These are phyloP conservation scores for Melanotaenia trifasciata DNA, from an alignment of 2,797 vertebrate species.

Conservation along the genomic window DNA sequence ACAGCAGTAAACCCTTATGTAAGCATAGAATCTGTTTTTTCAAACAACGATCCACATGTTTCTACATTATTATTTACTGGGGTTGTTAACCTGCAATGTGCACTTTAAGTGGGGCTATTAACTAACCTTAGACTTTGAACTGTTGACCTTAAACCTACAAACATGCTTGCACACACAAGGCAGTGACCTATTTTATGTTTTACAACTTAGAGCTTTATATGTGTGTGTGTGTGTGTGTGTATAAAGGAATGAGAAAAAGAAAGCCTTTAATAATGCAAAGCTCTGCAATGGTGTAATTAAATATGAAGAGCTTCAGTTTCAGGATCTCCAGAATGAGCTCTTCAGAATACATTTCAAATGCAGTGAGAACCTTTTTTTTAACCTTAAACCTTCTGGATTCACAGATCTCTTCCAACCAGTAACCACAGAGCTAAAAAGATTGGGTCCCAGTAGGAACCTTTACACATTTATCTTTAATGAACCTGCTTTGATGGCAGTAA, in stretches of 20 bases:
- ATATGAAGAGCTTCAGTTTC: too few species aligned
- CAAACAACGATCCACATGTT: background rate
- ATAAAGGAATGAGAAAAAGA: too few species aligned
- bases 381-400: too few species aligned
- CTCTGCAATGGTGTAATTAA: too few species aligned
- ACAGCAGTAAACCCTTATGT: background rate
- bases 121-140: conserved; percentile 1
- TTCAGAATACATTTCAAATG: too few species aligned
- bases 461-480: background rate
- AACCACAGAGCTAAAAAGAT: background rate
- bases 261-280: too few species aligned
- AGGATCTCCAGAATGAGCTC: too few species aligned
- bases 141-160: conserved; percentile 11
- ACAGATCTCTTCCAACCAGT: background rate
- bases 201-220: background rate
- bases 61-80: background rate
- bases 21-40: background rate
- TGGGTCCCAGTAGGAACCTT: background rate
- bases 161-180: background rate
- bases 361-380: too few species aligned
- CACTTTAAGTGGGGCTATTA: background rate
- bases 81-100: background rate
- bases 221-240: too few species aligned
- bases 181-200: conserved; percentile 4
- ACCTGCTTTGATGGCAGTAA: background rate